These are phyloP conservation scores for Drosophila nebulosa DNA, from an alignment of 1,140 invertebrate species.

Conservation along the genomic window DNA sequence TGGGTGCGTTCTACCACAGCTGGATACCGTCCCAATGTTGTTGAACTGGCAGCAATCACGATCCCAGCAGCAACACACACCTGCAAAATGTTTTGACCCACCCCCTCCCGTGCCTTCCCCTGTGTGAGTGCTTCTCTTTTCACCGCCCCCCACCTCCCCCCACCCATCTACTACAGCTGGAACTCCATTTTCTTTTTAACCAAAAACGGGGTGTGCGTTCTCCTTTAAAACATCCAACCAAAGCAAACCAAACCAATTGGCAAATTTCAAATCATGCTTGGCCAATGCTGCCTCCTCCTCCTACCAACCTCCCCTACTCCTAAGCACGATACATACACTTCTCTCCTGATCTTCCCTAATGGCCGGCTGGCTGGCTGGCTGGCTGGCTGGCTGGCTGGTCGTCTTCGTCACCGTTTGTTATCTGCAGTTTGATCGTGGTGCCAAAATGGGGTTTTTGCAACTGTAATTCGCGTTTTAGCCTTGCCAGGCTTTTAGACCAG, in stretches of 20 bases:
- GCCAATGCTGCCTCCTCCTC: background rate
- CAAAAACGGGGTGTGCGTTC: slow-evolving; percentile 78
- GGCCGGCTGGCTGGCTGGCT: no score
- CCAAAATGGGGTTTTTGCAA: slow-evolving; percentile 79
- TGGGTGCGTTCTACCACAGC: slow-evolving; percentile 77
- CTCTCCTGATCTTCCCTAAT: slow-evolving; percentile 53
- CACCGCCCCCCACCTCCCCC: background rate
- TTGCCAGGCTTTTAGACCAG: slow-evolving; percentile 29
- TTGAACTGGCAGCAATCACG: slow-evolving; percentile 62
- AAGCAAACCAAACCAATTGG: slow-evolving; percentile 19
- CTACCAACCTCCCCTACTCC: no score
- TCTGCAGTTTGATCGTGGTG: slow-evolving; percentile 59
- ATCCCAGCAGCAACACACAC: slow-evolving; percentile 51
- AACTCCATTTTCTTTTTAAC: slow-evolving; percentile 18
- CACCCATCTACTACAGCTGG: background rate
- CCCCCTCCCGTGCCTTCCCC: background rate
- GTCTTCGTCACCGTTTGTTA: slow-evolving; percentile 7
- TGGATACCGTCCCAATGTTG: slow-evolving; percentile 50
- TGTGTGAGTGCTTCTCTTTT: background rate
- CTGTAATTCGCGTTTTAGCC: slow-evolving; percentile 76
- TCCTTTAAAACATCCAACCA: slow-evolving; percentile 4
- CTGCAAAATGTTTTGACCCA: slow-evolving; percentile 49
- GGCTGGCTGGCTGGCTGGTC: no score
- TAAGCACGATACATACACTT: no score
- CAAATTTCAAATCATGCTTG: slow-evolving; percentile 63